Evolutionary conservation across 2,797 vertebrate species (phyloP).

Genomic region (Etheostoma perlongum): DNA sequence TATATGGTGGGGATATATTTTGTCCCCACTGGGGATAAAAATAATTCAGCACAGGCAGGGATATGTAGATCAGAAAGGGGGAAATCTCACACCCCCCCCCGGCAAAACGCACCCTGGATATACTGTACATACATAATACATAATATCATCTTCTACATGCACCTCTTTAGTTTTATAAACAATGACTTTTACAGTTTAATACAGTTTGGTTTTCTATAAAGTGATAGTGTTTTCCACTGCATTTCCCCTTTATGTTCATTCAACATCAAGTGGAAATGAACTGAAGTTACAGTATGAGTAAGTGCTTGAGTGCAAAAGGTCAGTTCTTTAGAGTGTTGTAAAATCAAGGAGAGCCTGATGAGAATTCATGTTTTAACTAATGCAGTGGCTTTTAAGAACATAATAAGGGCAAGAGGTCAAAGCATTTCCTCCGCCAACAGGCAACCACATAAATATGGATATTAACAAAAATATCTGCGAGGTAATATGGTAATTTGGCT

Average conservation of each 20-base stretch:
- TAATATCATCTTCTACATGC: too few species aligned
- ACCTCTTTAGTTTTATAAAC: too few species aligned
- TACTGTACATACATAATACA: too few species aligned
- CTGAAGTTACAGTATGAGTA: background rate
- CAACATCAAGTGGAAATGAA: background rate
- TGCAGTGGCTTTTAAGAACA: background rate
- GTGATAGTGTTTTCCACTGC: too few species aligned
- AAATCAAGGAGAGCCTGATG: conserved; percentile 16
- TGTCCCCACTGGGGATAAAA: too few species aligned
- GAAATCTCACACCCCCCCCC: too few species aligned
- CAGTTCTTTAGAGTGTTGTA: background rate
- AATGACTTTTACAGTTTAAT: too few species aligned
- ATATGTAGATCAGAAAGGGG: too few species aligned
- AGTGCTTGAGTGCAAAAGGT: conserved; percentile 7
- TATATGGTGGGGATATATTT: too few species aligned
- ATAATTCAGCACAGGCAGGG: too few species aligned
- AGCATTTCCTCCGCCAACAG: background rate
- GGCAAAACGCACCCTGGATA: too few species aligned
- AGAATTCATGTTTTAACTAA: conserved; percentile 20
- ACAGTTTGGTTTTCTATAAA: too few species aligned
- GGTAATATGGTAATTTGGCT: background rate
- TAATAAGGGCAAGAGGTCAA: conserved; percentile 31
- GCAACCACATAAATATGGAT: conserved; percentile 28
- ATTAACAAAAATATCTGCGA: conserved; percentile 9
- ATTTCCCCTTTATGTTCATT: background rate